Evolutionary conservation across 2,113 vertebrate species (phyloP).

Genomic region (Istiophorus platypterus): DNA sequence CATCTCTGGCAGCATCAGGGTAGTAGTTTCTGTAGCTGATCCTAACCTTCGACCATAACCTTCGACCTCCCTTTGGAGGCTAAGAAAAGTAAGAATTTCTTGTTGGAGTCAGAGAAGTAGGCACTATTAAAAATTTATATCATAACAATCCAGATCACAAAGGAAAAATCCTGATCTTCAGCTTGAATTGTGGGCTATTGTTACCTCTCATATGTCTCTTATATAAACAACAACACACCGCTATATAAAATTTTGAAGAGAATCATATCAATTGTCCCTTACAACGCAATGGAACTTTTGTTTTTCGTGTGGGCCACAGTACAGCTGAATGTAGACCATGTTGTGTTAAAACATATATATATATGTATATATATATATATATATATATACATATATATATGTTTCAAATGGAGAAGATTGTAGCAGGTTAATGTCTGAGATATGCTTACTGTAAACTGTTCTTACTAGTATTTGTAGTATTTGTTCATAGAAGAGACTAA

Average conservation of each 20-base stretch:
- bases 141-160: not conserved
- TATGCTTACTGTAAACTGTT: no score
- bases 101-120: not conserved
- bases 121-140: not conserved
- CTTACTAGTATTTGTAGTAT: no score
- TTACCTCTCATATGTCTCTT: not conserved
- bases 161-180: not conserved
- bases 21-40: not conserved
- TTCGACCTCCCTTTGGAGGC: slow-evolving; percentile 16
- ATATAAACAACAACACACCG: not conserved
- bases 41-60: slow-evolving; percentile 47
- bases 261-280: not conserved
- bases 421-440: no score
- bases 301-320: no score
- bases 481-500: no score
- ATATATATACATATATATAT: no score
- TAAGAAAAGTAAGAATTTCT: not conserved
- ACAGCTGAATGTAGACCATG: no score
- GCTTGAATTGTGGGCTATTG: not conserved
- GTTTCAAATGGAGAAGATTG: no score
- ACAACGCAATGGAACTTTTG: no score
- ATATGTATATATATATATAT: no score
- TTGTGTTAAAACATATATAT: no score
- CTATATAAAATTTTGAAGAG: not conserved
- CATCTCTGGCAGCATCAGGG: not conserved